Conservation (phyloP, 23 tunicate genomes). For the Styela clava region DNA sequence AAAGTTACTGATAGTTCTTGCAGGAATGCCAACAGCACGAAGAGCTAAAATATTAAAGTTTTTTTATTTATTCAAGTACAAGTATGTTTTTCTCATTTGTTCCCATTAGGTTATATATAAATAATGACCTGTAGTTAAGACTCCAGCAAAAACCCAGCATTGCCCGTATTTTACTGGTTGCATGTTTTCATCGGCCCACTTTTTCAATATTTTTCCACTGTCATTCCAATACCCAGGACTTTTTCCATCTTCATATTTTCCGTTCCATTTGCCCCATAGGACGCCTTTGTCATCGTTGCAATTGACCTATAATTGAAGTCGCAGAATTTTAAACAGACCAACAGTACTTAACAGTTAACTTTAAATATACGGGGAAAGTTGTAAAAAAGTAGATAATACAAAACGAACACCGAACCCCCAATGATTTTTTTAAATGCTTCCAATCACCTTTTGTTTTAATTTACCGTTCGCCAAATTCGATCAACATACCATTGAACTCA, state of each 20-base stretch:
- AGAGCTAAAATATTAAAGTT: conserved; percentile 32
- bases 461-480: too few species aligned
- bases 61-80: too few species aligned
- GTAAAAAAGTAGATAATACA: neutral
- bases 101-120: too few species aligned
- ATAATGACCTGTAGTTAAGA: conserved; percentile 82
- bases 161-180: conserved; percentile 76
- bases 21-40: conserved; percentile 92
- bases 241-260: conserved; percentile 57
- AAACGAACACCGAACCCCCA: neutral
- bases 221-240: conserved; percentile 55
- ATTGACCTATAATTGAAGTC: conserved; percentile 59
- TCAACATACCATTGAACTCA: conserved; percentile 91
- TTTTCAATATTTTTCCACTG: conserved; percentile 56
- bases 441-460: too few species aligned
- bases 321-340: neutral
- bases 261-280: conserved; percentile 57
- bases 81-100: too few species aligned
- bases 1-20: conserved; percentile 83
- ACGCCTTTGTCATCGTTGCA: conserved; percentile 75
- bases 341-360: neutral
- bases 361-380: neutral
- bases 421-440: neutral
- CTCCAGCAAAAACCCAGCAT: conserved; percentile 92
- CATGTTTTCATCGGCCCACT: conserved; percentile 41